phyloP scores from a whole-genome alignment of 2,888 invertebrate species.

The Chloroclysta siterata region DNA sequence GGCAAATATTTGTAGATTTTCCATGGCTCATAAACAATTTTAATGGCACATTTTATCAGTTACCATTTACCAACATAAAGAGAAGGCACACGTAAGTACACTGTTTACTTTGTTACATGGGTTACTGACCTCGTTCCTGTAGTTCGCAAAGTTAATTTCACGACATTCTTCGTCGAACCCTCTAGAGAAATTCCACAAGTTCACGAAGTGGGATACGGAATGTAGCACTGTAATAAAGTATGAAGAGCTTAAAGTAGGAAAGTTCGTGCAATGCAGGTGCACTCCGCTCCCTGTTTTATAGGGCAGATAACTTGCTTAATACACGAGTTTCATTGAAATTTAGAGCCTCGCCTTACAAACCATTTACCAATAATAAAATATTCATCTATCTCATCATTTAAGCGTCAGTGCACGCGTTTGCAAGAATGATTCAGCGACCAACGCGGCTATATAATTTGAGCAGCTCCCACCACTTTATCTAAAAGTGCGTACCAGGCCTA shows the following conservation, averaged over 20 bases:
- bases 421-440: neutral
- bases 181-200: constrained; percentile 83
- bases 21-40: too few relatives aligned
- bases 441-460: neutral
- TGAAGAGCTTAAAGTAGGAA: constrained; percentile 21
- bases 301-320: neutral
- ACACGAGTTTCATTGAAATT: neutral
- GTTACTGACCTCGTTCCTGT: constrained; percentile 74
- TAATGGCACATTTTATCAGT: too few relatives aligned
- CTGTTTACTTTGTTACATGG: constrained; percentile 37
- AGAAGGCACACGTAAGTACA: too few relatives aligned
- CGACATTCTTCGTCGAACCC: constrained; percentile 69
- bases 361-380: too few relatives aligned
- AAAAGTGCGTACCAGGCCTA: constrained; percentile 13
- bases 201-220: constrained; percentile 81
- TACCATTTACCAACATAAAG: too few relatives aligned
- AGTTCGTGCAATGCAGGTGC: constrained; percentile 22
- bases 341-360: too few relatives aligned
- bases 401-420: neutral
- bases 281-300: constrained; percentile 10
- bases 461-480: neutral
- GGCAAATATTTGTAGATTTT: too few relatives aligned
- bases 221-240: constrained; percentile 74
- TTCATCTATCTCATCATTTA: too few relatives aligned
- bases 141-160: constrained; percentile 80